phyloP scores from a whole-genome alignment of 2,797 vertebrate species.

The Cyclura pinguis region DNA sequence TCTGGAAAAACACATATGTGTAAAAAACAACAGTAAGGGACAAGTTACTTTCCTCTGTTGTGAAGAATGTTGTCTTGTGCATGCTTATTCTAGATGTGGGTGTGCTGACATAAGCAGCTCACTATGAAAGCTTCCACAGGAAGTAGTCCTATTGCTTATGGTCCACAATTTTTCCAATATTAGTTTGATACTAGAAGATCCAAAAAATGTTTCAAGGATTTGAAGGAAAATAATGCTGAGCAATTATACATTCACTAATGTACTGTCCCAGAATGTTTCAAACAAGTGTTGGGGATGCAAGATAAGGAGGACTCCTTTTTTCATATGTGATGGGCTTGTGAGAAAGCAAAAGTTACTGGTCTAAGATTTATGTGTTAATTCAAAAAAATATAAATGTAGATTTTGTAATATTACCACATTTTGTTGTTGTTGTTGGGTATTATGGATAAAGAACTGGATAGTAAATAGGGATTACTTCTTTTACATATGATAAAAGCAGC shows the following conservation, averaged over 20 bases:
- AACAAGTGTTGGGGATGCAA: no score
- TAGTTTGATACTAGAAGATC: neutral
- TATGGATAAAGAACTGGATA: no score
- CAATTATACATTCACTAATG: neutral
- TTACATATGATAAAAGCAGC: no score
- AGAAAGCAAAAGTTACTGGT: no score
- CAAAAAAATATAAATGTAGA: no score
- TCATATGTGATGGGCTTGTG: no score
- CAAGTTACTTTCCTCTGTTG: neutral
- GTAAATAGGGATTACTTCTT: no score
- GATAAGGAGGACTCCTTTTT: no score
- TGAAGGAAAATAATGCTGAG: neutral
- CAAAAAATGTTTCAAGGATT: neutral
- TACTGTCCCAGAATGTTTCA: no score
- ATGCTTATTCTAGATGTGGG: neutral
- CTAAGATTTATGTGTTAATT: no score
- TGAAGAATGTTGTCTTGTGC: neutral
- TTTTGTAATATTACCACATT: no score
- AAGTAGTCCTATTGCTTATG: neutral
- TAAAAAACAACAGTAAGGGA: neutral
- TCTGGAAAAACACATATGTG: slow-evolving; percentile 25
- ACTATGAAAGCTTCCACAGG: neutral
- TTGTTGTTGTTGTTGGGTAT: no score
- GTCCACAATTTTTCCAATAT: neutral
- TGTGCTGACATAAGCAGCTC: neutral